phyloP scores from a whole-genome alignment of 2,888 invertebrate genomes.

The Drosophila silvestris region DNA sequence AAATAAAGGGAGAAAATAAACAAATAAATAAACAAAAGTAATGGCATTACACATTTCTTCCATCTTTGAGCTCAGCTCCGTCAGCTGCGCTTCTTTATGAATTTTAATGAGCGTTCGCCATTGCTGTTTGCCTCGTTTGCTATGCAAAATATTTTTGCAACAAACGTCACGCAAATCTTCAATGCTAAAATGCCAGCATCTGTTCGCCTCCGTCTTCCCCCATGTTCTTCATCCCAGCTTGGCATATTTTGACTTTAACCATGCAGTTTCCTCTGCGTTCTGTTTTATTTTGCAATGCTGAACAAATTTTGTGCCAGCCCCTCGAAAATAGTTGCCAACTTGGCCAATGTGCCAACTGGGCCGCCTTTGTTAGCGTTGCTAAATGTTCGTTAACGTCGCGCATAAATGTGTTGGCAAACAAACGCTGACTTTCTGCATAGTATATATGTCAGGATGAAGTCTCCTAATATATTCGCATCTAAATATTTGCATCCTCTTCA shows the following conservation, averaged over 20 bases:
- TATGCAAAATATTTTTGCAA: slow-evolving; percentile 64
- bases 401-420: slow-evolving; percentile 77
- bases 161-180: slow-evolving; percentile 65
- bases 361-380: slow-evolving; percentile 65
- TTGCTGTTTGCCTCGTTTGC: slow-evolving; percentile 59
- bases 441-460: not conserved
- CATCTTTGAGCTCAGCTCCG: slow-evolving; percentile 19
- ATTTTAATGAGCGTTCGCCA: slow-evolving; percentile 70
- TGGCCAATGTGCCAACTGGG: slow-evolving; percentile 66
- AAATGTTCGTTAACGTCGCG: slow-evolving; percentile 77
- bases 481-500: slow-evolving; percentile 47
- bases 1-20: slow-evolving; percentile 18
- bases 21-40: slow-evolving; percentile 58
- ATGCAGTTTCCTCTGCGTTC: slow-evolving; percentile 37
- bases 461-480: slow-evolving; percentile 52
- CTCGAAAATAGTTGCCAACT: slow-evolving; percentile 62
- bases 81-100: slow-evolving; percentile 61
- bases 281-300: slow-evolving; percentile 28
- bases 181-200: slow-evolving; percentile 52
- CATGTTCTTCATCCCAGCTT: slow-evolving; percentile 11
- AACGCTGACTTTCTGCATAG: slow-evolving; percentile 26
- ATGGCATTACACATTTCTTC: slow-evolving; percentile 50
- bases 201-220: slow-evolving; percentile 7
- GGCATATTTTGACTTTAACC: slow-evolving; percentile 49
- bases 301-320: slow-evolving; percentile 42